Evolutionary conservation across 1,140 invertebrate species (phyloP).

Genomic region (Venustaconcha ellipsiformis): DNA sequence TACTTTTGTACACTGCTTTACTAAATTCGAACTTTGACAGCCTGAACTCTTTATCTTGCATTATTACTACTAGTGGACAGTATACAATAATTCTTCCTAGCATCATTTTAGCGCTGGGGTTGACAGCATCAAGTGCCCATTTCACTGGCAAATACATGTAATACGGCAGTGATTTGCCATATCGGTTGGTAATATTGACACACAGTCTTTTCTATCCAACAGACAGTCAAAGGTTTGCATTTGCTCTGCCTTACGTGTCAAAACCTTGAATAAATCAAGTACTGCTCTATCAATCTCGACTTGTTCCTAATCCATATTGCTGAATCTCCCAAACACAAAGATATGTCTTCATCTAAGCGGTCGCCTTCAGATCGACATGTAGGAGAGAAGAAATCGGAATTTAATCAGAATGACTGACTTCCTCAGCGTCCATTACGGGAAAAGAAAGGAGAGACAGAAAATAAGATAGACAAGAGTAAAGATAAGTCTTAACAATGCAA

Average conservation of each 20-base stretch:
- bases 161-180: conserved; percentile 6
- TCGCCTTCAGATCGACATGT: no score
- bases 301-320: no score
- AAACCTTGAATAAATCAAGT: conserved; percentile 4
- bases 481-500: no score
- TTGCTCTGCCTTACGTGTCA: conserved; percentile 1
- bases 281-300: no score
- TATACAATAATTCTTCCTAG: conserved; percentile 3
- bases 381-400: no score
- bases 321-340: no score
- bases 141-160: neutral
- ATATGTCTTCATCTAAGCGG: no score
- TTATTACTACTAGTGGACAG: conserved; percentile 6
- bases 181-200: conserved; percentile 11
- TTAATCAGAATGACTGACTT: no score
- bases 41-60: conserved; percentile 15
- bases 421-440: no score
- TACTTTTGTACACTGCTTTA: conserved; percentile 10
- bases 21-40: conserved; percentile 1
- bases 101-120: neutral
- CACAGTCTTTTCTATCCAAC: conserved; percentile 5
- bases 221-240: conserved; percentile 1
- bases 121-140: neutral
- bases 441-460: no score
- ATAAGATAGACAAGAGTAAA: no score